Evolutionary conservation across 2,888 invertebrate species (phyloP), one percentile per base, ranked within the genome.

Genomic region (Nomada ruficornis): DNA sequence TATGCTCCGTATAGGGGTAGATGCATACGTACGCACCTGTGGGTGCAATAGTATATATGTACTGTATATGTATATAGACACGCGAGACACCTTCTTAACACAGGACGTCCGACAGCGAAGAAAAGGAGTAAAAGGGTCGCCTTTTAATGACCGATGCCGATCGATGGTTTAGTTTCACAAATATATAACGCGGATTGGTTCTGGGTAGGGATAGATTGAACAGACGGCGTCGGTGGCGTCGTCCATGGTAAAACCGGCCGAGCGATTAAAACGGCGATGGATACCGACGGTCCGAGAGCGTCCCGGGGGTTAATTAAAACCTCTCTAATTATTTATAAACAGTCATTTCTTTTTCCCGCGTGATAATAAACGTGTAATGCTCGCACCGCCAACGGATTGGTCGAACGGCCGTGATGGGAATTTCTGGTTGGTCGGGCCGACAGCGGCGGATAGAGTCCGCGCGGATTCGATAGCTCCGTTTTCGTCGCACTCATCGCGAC

Each of bases 301-400:
- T 92, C 92, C 91, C 90, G 90, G 91, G 92, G 92, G 92, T 93
- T 93, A 93, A 93, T 93, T 93, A 93, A 93, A 93, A 92, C 91
- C 93, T 93, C 92, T 93, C 93, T 93, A 93, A 93, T 93, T 93
- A 93, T 93, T 93, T 93, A 93, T 93, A 93, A 93, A 93, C 92
- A 93, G 93, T 92, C 91, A 92, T 93, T 93, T 93, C 91, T 91
- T 91, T 91, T 88, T 86, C 87, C 89, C 84, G 91, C 88, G 90
- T 89, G 92, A 91, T 91, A 92, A 92, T 91, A 91, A 92, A 91
- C 91, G 92, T 90, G 91, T 91, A 92, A 91, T 86, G 83, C 74
- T 78, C 79, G 86, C 73, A 65, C 42, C 77, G 63, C 63, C 50
- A 18, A 20, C 36, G 52, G 83, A 91, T 93, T 93, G 91, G 93